Conservation (phyloP, 1,140 invertebrate species). For the Reticulitermes speratus region DNA sequence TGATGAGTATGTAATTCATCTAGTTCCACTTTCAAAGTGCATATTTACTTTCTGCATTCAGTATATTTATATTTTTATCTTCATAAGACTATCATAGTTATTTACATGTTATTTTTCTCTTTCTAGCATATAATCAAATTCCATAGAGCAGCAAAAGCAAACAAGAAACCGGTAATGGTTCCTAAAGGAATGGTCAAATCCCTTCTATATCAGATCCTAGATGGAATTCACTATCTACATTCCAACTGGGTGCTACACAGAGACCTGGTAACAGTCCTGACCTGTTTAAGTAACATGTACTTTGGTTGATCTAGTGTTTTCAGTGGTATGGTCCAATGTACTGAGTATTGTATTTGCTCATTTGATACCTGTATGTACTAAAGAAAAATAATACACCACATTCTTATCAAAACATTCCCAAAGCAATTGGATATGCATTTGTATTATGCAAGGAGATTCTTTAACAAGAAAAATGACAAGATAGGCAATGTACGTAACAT, state of each 20-base stretch:
- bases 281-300: neutral
- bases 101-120: constrained; percentile 18
- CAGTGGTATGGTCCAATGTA: neutral
- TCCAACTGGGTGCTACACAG: constrained; percentile 99
- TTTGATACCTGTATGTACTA: too few species aligned
- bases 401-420: too few species aligned
- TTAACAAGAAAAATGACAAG: too few species aligned
- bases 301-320: too few species aligned
- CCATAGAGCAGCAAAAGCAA: constrained; percentile 96
- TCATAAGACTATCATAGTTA: neutral
- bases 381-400: too few species aligned
- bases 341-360: neutral
- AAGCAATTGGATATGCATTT: too few species aligned
- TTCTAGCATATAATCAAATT: constrained; percentile 97
- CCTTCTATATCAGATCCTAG: constrained; percentile 96
- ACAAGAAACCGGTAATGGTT: constrained; percentile 95
- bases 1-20: too few species aligned
- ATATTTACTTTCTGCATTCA: too few species aligned
- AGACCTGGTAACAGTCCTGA: constrained; percentile 76
- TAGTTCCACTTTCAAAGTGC: too few species aligned
- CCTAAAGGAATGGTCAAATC: constrained; percentile 98
- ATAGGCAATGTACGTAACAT: too few species aligned
- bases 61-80: too few species aligned
- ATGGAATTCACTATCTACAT: constrained; percentile 99
- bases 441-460: too few species aligned